Base-by-base conservation (phyloP, 2,888 invertebrate genomes). In the Chrysolina oricalcia region DNA sequence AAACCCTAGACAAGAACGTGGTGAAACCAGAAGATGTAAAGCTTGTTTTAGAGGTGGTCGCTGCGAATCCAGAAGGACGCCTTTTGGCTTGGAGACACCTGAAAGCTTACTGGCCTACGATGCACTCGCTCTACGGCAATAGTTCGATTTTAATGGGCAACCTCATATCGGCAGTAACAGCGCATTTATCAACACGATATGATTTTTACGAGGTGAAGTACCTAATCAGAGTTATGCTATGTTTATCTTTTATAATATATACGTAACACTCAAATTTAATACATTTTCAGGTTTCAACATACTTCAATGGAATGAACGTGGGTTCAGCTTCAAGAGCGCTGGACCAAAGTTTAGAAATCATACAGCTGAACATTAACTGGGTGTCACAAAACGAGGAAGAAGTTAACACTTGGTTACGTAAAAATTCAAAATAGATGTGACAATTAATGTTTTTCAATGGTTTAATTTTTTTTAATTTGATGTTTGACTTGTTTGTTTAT, bases 321-420 rank as follows among this genome's bases (percentile, higher is more conserved):
- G 88, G 88, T 65, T 86, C 89, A 43, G 89, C 89, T 27, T 82
- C 87, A 40, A 86, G 89, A 81, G 93, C 95, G 0, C 91, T 94
- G 15, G 90, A 93, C 41, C 93, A 94, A 80, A 95, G 95, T 15
- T 87, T 96, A 63, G 97, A 97, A 88, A 94, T 92, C 1, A 95
- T 96, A 27, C 93, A 93, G 13, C 91, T 95, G 21, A 96, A 97
- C 89, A 93, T 95, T 1, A 93, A 94, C 77, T 97, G 96, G 96
- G 94, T 96, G 59, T 83, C 89, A 1, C 88, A 90, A 27, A 92
- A 92, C 13, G 92, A 92, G 82, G 89, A 89, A 1, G 92, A 92
- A 79, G 89, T 89, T 77, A 88, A 88, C 80, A 87, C 85, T 73
- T 89, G 89, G 89, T 83, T 89, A 78, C 83, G 85, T 78, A 85